phyloP scores from a whole-genome alignment of 2,888 invertebrate genomes.

The Agriopis marginaria region DNA sequence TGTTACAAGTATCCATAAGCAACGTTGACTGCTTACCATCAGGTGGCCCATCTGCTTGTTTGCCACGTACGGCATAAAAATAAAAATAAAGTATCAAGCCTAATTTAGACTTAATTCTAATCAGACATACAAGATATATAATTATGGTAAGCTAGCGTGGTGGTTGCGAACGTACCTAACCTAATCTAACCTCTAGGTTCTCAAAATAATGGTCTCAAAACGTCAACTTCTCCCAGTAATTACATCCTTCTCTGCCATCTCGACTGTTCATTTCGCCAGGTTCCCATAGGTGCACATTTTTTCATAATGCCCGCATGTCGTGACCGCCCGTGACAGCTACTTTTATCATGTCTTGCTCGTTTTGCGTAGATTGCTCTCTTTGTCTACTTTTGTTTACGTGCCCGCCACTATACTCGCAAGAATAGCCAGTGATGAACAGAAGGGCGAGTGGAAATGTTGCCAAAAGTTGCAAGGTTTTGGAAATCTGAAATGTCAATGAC shows the following conservation, averaged over 20 bases:
- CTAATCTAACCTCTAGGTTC: too few species aligned
- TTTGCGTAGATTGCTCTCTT: constrained; percentile 77
- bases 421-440: constrained; percentile 51
- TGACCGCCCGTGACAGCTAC: constrained; percentile 83
- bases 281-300: constrained; percentile 51
- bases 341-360: constrained; percentile 74
- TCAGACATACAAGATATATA: too few species aligned
- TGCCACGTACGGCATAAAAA: too few species aligned
- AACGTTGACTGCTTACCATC: too few species aligned
- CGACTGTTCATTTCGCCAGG: constrained; percentile 12
- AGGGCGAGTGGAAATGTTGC: constrained; percentile 13
- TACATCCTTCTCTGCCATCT: neutral
- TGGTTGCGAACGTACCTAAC: too few species aligned
- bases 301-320: constrained; percentile 76
- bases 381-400: constrained; percentile 84
- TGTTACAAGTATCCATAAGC: too few species aligned
- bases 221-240: neutral
- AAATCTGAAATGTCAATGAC: neutral
- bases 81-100: too few species aligned
- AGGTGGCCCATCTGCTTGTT: too few species aligned
- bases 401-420: constrained; percentile 55
- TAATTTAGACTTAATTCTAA: too few species aligned
- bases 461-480: neutral
- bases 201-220: neutral
- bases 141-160: too few species aligned